Evolutionary conservation across 35 echinoderm and acorn worm species (phyloP).

Genomic region (Amphiura filiformis): DNA sequence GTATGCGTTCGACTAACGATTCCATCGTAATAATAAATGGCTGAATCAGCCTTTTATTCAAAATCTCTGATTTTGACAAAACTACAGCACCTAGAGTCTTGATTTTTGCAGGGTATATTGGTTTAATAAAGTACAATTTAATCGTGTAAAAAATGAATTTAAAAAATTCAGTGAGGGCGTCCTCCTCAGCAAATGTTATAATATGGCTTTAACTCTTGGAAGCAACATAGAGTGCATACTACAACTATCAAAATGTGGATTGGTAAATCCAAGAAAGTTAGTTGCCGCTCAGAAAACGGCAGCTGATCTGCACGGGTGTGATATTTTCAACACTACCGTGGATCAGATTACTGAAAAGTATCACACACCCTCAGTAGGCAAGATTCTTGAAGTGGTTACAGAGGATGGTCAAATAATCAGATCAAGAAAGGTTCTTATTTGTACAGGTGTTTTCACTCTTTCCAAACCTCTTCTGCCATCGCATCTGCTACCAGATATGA

Average conservation of each 20-base stretch:
- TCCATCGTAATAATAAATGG: too few species aligned
- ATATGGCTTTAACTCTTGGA: too few species aligned
- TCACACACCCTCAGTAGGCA: neutral
- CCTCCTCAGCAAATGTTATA: too few species aligned
- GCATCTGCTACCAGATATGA: neutral
- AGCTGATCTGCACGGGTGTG: neutral
- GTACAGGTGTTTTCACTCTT: constrained; percentile 27
- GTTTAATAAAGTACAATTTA: too few species aligned
- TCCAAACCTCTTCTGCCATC: constrained; percentile 10
- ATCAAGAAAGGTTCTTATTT: constrained; percentile 15
- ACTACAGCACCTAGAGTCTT: too few species aligned
- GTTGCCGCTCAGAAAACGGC: neutral
- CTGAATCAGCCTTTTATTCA: too few species aligned
- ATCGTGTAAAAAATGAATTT: too few species aligned
- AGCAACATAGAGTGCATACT: neutral
- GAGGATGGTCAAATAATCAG: neutral
- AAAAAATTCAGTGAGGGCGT: too few species aligned
- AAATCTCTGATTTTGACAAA: too few species aligned
- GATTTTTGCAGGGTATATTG: too few species aligned
- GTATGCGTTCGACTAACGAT: too few species aligned
- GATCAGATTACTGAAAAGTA: neutral
- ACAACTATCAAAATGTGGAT: neutral
- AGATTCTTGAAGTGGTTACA: neutral
- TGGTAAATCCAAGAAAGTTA: neutral
- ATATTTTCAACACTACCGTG: neutral